A percentile compares a stretch with the other conserved stretches of the same genome.
phyloP scores from a whole-genome alignment of 1,140 invertebrate genomes.

The Diabrotica undecimpunctata region DNA sequence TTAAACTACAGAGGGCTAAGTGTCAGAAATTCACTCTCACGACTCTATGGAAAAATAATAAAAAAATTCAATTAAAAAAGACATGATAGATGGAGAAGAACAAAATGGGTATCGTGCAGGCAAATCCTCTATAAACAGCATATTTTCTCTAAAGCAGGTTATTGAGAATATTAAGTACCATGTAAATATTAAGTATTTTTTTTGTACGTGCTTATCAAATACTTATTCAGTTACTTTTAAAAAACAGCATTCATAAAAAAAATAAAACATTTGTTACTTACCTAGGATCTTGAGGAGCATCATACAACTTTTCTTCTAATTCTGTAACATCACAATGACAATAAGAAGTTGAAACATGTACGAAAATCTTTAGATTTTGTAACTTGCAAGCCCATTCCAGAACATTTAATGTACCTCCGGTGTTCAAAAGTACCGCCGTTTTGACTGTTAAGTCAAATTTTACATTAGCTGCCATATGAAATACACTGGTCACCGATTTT shows the following conservation, averaged over 20 bases:
- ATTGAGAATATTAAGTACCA: too few relatives aligned
- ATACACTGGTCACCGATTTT: conserved; percentile 64
- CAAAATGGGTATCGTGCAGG: too few relatives aligned
- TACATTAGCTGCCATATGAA: conserved; percentile 78
- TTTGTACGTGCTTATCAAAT: too few relatives aligned
- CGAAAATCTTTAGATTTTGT: conserved; percentile 50
- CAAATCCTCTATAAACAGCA: too few relatives aligned
- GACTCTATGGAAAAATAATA: too few relatives aligned
- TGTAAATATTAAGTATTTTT: too few relatives aligned
- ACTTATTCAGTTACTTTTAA: too few relatives aligned
- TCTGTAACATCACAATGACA: conserved; percentile 69
- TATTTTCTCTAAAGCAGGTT: too few relatives aligned
- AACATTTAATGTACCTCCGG: conserved; percentile 49
- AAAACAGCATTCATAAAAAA: not conserved
- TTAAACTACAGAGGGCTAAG: too few relatives aligned
- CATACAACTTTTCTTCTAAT: conserved; percentile 66
- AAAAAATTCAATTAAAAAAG: too few relatives aligned
- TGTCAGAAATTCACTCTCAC: too few relatives aligned
- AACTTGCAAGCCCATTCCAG: conserved; percentile 47
- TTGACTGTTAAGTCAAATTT: conserved; percentile 54
- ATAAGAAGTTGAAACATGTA: conserved; percentile 81
- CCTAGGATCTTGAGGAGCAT: conserved; percentile 68
- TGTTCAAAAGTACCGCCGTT: conserved; percentile 52
- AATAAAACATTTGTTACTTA: conserved; percentile 35
- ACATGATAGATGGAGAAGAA: too few relatives aligned